A percentile compares a stretch with the other conserved stretches of the same genome.
These are phyloP conservation scores for Gnathonemus echidnorhynchus DNA, from an alignment of 2,113 vertebrate genomes.

Conservation along the genomic window DNA sequence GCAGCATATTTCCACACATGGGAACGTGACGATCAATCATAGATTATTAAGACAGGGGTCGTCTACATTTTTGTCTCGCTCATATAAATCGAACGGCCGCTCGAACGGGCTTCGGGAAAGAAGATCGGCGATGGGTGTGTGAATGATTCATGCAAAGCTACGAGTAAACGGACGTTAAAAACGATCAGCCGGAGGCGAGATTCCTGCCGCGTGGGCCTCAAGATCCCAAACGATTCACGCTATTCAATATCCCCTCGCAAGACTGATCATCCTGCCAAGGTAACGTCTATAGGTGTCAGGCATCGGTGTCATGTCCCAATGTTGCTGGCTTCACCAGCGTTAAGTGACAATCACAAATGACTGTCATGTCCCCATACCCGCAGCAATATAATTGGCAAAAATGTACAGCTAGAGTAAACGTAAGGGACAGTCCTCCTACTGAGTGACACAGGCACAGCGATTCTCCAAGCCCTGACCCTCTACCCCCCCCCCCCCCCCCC, in stretches of 20 bases:
- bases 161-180: not conserved
- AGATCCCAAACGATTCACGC: not conserved
- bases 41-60: constrained; percentile 39
- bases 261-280: not conserved
- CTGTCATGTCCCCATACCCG: not conserved
- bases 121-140: not conserved
- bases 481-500: not conserved
- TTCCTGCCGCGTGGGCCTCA: not conserved
- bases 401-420: not conserved
- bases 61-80: constrained; percentile 16
- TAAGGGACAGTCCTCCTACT: not conserved
- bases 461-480: not conserved
- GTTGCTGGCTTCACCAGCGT: not conserved
- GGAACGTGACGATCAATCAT: constrained; percentile 38
- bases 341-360: not conserved
- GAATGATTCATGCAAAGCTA: not conserved
- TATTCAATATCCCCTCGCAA: not conserved
- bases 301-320: not conserved
- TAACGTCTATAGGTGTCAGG: not conserved
- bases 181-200: not conserved
- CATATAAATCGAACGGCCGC: constrained; percentile 37
- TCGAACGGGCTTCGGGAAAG: not conserved
- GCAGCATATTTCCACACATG: constrained; percentile 26
- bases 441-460: not conserved
- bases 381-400: not conserved